Conservation (phyloP, 2,113 vertebrate species). For the Bubo scandiacus region DNA sequence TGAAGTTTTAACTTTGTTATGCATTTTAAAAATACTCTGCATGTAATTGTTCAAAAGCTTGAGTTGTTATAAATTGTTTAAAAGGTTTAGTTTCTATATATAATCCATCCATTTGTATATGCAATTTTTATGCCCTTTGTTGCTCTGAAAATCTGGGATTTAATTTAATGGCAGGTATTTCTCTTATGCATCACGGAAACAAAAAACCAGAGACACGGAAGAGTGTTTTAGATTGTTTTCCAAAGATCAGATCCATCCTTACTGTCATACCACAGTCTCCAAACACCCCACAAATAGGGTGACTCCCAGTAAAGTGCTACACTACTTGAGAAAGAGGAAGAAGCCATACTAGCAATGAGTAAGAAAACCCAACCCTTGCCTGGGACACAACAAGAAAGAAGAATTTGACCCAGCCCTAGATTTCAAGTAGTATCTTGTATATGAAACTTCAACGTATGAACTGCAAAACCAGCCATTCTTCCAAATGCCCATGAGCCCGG, state of each 20-base stretch:
- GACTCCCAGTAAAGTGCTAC: neutral
- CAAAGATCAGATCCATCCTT: neutral
- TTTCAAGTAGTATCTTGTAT: neutral
- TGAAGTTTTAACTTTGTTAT: neutral
- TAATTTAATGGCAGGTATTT: neutral
- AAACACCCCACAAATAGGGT: neutral
- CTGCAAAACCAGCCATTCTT: constrained; percentile 13
- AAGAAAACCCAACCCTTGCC: neutral
- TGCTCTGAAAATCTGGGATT: neutral
- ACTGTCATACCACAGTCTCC: neutral
- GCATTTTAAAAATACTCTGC: neutral
- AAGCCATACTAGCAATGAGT: neutral
- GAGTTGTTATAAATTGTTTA: neutral
- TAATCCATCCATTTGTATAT: neutral
- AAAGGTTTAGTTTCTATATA: neutral
- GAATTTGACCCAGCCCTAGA: neutral
- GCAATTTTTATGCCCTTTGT: neutral
- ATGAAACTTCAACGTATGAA: neutral
- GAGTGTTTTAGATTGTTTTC: neutral
- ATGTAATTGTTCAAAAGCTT: neutral
- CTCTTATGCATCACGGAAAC: neutral
- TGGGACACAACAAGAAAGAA: neutral
- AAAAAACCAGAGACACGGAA: neutral
- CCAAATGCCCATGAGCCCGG: neutral
- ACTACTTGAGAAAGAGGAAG: neutral